These are phyloP conservation scores for Potamarius usumacintae DNA, from an alignment of 2,113 vertebrate species.

Conservation along the genomic window DNA sequence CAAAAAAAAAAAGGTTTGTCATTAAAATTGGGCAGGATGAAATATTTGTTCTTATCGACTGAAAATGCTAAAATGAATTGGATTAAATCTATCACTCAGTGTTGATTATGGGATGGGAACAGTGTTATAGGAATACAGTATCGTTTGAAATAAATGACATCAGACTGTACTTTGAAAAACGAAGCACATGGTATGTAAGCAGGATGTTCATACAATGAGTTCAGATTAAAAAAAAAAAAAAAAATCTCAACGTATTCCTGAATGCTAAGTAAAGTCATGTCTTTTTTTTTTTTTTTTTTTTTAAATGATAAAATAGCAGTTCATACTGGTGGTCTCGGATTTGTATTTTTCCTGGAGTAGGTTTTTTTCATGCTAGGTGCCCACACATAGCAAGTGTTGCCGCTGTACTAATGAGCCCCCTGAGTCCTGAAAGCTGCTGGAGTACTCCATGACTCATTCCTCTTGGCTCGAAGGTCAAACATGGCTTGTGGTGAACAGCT, in stretches of 20 bases:
- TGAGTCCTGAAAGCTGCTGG: background rate
- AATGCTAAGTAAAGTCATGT: background rate
- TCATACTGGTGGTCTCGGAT: background rate
- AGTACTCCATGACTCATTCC: conserved; percentile 3
- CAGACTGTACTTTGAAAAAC: background rate
- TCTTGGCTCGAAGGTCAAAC: conserved; percentile 22
- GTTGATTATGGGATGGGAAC: background rate
- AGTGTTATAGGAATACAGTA: background rate
- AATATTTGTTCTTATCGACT: background rate
- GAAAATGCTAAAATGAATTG: background rate
- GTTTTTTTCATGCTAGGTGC: background rate
- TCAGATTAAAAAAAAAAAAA: background rate
- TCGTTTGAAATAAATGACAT: background rate
- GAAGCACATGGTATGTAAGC: background rate
- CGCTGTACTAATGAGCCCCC: conserved; percentile 18
- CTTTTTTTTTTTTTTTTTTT: background rate
- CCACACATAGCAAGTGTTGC: background rate
- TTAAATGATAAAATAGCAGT: background rate
- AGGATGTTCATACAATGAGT: background rate
- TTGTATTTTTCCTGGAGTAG: background rate
- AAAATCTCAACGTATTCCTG: background rate
- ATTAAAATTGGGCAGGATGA: background rate
- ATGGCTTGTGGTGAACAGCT: conserved; percentile 5
- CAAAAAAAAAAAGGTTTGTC: background rate
- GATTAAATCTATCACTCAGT: background rate